phyloP scores from a whole-genome alignment of 2,113 vertebrate genomes.

The Forbesichthys agassizii region DNA sequence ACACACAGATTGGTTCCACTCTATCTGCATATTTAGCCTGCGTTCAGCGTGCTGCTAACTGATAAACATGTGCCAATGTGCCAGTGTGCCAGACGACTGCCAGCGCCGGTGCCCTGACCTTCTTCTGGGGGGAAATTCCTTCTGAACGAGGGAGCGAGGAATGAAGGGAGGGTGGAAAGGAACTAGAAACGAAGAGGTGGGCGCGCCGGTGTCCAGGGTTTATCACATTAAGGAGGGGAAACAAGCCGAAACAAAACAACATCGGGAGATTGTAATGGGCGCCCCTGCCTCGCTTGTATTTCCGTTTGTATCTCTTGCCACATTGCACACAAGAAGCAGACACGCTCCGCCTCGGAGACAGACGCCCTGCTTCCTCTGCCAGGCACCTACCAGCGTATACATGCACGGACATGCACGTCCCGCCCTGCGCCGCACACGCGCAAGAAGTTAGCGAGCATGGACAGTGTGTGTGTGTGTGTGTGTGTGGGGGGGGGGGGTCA shows the following conservation, averaged over 20 bases:
- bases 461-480: not conserved
- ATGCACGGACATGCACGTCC: slow-evolving; percentile 38
- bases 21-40: slow-evolving; percentile 68
- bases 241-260: slow-evolving; percentile 40
- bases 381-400: slow-evolving; percentile 49
- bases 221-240: slow-evolving; percentile 30
- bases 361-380: slow-evolving; percentile 38
- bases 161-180: slow-evolving; percentile 13
- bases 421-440: slow-evolving; percentile 41
- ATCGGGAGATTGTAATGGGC: slow-evolving; percentile 51
- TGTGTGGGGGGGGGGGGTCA: not conserved
- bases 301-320: not conserved
- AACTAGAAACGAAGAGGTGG: slow-evolving; percentile 15
- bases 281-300: slow-evolving; percentile 10
- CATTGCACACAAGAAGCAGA: slow-evolving; percentile 63
- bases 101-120: slow-evolving; percentile 63
- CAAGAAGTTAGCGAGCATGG: not conserved
- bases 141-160: slow-evolving; percentile 30
- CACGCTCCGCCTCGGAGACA: slow-evolving; percentile 47
- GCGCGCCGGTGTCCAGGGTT: slow-evolving; percentile 42
- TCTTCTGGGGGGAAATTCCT: slow-evolving; percentile 53
- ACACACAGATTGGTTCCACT: slow-evolving; percentile 54
- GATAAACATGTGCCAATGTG: slow-evolving; percentile 65
- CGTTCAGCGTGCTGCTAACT: slow-evolving; percentile 58
- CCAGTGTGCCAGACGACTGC: slow-evolving; percentile 42